Evolutionary conservation across 2,888 invertebrate genomes (phyloP).

Genomic region (Proisotoma minuta): DNA sequence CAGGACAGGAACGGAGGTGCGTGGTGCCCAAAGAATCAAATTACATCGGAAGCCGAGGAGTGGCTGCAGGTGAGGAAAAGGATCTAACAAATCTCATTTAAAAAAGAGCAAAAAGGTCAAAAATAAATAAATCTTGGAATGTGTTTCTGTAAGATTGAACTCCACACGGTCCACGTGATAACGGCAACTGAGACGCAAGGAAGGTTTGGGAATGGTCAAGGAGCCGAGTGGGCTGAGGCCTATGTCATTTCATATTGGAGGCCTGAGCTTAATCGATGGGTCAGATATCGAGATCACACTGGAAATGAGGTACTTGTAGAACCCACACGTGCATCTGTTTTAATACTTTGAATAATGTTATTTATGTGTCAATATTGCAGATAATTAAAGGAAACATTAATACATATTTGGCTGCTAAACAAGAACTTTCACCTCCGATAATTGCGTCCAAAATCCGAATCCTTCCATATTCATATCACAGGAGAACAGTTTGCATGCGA

Average conservation of each 20-base stretch:
- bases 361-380: constrained; percentile 54
- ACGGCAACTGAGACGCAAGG: constrained; percentile 79
- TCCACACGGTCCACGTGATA: constrained; percentile 72
- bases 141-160: constrained; percentile 61
- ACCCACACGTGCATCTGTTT: too few species aligned
- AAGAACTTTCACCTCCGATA: constrained; percentile 74
- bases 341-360: not conserved
- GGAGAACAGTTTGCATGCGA: constrained; percentile 84
- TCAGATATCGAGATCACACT: constrained; percentile 67
- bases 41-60: constrained; percentile 68
- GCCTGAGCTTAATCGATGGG: constrained; percentile 73
- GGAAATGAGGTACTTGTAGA: constrained; percentile 73
- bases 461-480: constrained; percentile 79
- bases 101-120: too few species aligned
- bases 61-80: constrained; percentile 57
- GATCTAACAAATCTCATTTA: not conserved
- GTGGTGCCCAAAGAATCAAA: constrained; percentile 83
- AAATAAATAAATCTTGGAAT: not conserved
- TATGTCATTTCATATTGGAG: constrained; percentile 81
- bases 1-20: constrained; percentile 63
- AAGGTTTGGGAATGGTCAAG: constrained; percentile 85
- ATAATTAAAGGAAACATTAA: constrained; percentile 70
- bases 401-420: constrained; percentile 66
- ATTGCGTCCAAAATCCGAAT: constrained; percentile 82
- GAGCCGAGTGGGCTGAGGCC: constrained; percentile 77